Evolutionary conservation across 2,888 invertebrate genomes (phyloP), one percentile per base, ranked within the genome.

Genomic region (Herminia tarsipennalis): DNA sequence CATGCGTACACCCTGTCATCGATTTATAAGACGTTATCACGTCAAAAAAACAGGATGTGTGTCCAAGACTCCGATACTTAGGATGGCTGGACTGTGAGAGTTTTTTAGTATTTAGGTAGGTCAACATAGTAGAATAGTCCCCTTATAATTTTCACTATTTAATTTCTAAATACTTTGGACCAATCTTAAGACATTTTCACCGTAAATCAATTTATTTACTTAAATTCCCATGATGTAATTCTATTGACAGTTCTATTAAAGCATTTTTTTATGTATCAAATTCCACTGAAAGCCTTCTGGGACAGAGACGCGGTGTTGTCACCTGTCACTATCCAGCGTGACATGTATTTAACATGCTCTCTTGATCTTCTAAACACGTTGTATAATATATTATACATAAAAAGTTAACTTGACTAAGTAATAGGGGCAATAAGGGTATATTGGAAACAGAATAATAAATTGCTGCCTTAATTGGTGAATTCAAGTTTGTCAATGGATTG

Each of bases 271-370:
- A 39, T 29, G 42, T 53, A 50, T 46, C 41, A 25, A 58, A 58
- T 56, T 53, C 22, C 30, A 30, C 25, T 20, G 45, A 61, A 51
- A 46, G 38, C 44, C 30, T 42, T 25, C 45, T 33, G 30, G 45
- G 29, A 5, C 17, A 24, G 34, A 21, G 37, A 29, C 21, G 14
- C 33, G 38, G 24, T 17, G 34, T 24, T 30, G 45, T 55, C 60
- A 56, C 51, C 45, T 62, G 66, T 61, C 71, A 61, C 33, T 48
- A 40, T 25, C 18, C 27, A 24, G 9, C 29, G 43, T 39, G 48
- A 64, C 39, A 14, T 36, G 38, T 61, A 56, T 49, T 62, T 64
- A 59, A 56, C 63, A 66, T 62, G 38, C 38, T 37, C 38, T 39
- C 42, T 44, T 53, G 37, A 43, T 46, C 47, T 37, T 36, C 39